Evolutionary conservation across 2,797 vertebrate species (phyloP).

Genomic region (Chrosomus eos): DNA sequence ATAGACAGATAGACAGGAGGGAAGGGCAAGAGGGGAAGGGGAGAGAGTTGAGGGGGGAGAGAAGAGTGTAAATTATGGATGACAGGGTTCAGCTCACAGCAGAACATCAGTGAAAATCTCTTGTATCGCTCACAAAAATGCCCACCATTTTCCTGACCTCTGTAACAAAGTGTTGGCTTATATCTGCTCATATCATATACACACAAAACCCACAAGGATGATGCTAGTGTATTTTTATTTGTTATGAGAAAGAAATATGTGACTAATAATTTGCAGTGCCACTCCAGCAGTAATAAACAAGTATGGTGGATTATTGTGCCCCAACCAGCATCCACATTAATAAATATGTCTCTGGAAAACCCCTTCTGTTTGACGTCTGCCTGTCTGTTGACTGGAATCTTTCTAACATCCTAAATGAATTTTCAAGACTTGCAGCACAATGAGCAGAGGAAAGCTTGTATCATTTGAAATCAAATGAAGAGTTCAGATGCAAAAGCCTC

Average conservation of each 20-base stretch:
- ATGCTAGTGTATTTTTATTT: not conserved
- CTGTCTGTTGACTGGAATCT: not conserved
- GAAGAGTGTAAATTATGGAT: conserved; percentile 57
- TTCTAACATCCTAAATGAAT: not conserved
- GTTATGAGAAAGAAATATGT: not conserved
- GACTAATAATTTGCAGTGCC: not conserved
- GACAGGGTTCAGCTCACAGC: conserved; percentile 59
- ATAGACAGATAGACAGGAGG: conserved; percentile 52
- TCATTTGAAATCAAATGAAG: not conserved
- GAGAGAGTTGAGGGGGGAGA: conserved; percentile 47
- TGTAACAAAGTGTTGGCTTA: not conserved
- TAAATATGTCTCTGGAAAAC: not conserved
- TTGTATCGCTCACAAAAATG: conserved; percentile 11
- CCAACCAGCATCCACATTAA: not conserved
- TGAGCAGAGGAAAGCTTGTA: not conserved
- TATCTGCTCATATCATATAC: not conserved
- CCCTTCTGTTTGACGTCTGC: not conserved
- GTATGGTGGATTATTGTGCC: not conserved
- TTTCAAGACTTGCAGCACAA: not conserved
- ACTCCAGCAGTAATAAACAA: not conserved
- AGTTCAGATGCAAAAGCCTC: no score
- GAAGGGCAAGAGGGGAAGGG: conserved; percentile 47
- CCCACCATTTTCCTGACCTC: conserved; percentile 25
- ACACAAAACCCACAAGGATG: conserved; percentile 3
- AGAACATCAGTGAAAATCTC: conserved; percentile 48